Evolutionary conservation across 1,140 invertebrate species (phyloP), one percentile per base, ranked within the genome.

Genomic region (Battus philenor): DNA sequence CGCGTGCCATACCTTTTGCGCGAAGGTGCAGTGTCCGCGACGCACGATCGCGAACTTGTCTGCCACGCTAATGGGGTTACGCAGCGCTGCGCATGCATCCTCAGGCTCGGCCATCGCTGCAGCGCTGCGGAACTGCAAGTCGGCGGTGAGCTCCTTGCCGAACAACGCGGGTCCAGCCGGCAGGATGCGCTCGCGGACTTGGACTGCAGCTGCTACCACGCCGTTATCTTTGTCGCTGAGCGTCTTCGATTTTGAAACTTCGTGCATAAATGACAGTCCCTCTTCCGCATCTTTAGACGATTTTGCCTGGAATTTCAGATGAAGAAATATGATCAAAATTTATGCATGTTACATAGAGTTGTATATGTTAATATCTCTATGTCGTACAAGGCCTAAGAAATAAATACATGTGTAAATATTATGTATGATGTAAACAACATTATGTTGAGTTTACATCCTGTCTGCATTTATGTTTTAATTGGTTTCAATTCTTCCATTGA

Each of bases 231-330:
- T 43, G 24, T 84, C 82, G 32, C 81, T 80, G 15, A 87, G 48
- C 68, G 94, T 94, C 18, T 95, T 95, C 29, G 97, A 82, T 82
- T 97, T 94, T 4, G 97, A 90, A 95, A 99, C 98, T 87, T 99
- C 97, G 67, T 97, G 94, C 95, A 99, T 98, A 67, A 99, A 99
- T 16, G 94, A 87, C 12, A 98, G 74, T 0, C 98, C 97, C 86
- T 98, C 94, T 68, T 97, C 93, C 1, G 95, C 97, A 69, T 97
- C 93, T 54, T 93, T 90, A 7, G 92, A 84, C 31, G 92, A 92
- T 68, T 92, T 91, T 6, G 97, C 97, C 95, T 97, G 68, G 33
- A 87, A 78, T 18, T n/a, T n/a, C n/a, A 56, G 26, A 46, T 8
- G 3, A 12, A 13, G 13, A 2, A 50, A n/a, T n/a, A n/a, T n/a